These are phyloP conservation scores for Littorina saxatilis DNA, from an alignment of 1,140 invertebrate genomes.

Conservation along the genomic window DNA sequence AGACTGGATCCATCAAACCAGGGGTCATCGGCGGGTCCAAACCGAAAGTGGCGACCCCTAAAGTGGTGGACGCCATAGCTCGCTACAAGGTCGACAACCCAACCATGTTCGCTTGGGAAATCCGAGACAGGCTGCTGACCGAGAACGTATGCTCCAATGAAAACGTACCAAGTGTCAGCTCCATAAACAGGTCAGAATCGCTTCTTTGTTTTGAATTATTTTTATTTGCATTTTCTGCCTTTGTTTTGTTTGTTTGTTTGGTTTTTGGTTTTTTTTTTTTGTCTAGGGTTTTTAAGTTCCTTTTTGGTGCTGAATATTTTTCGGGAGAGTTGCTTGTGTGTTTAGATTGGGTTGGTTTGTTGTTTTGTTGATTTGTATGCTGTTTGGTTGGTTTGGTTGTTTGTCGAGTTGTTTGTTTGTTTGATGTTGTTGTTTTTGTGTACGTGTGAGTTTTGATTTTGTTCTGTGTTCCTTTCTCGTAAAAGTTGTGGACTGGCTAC, in stretches of 20 bases:
- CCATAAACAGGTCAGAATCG: constrained; percentile 94
- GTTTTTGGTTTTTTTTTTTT: too few relatives aligned
- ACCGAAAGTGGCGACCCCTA: constrained; percentile 98
- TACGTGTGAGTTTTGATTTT: too few relatives aligned
- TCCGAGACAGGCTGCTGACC: constrained; percentile 94
- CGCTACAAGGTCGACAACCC: constrained; percentile 99
- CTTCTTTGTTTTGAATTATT: constrained; percentile 11
- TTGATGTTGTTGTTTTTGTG: too few relatives aligned
- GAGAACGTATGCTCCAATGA: constrained; percentile 99
- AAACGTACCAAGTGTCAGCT: constrained; percentile 98
- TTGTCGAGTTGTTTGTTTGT: too few relatives aligned
- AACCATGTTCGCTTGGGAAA: constrained; percentile 99
- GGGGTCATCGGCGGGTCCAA: constrained; percentile 99
- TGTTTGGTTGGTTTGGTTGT: too few relatives aligned
- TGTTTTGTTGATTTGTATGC: too few relatives aligned
- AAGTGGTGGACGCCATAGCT: constrained; percentile 98
- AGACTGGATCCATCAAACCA: constrained; percentile 94
- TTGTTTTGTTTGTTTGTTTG: background rate
- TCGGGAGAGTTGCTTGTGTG: too few relatives aligned
- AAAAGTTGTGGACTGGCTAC: too few relatives aligned
- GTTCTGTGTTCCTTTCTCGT: too few relatives aligned
- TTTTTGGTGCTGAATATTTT: too few relatives aligned
- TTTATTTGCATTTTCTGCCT: background rate
- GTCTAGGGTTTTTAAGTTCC: constrained; percentile 12
- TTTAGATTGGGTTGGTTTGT: too few relatives aligned